Base-by-base conservation (phyloP, 2,113 vertebrate genomes). In the Dunckerocampus dactyliophorus region DNA sequence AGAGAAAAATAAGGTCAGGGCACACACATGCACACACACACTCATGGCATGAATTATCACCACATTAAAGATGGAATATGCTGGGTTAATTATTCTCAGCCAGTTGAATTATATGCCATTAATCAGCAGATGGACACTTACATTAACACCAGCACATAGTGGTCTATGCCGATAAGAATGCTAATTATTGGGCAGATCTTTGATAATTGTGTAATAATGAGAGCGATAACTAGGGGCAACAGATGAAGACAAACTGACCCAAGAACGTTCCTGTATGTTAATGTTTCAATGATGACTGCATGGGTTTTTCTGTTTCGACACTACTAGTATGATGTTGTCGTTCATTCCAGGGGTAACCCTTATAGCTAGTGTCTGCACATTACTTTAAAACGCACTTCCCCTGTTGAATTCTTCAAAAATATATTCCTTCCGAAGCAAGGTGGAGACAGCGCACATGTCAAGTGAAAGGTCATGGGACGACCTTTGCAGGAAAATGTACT, bases 1-100 rank as follows among this genome's bases (percentile, higher is more conserved):
- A 20, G 90, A 92, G 74, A 88, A 76, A 83, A 85, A 86, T 57
- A 87, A 91, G 91, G 92, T 92, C 77, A 83, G 79, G 63, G 47
- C 63, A 57, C 66, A 46, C 59, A 57, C 62, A 31, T 42, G 34
- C 59, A 53, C 51, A 52, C 62, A 50, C 55, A 76, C 59, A 39
- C 22, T 48, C 67, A 20, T 11, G 54, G 61, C 51, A 67, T 86
- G 75, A 85, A 57, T 81, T 85, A 87, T 82, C 71, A 65, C 72
- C 72, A 75, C 65, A 76, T 80, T 80, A 85, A 82, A 79, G 70
- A 17, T 4, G 65, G 46, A 77, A 85, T 82, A 71, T 72, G 73
- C 71, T 67, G 72, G 83, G 83, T 82, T 88, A 86, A 84, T 88
- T 87, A 82, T 84, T 86, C 77, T 76, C 58, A 70, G 74, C 77